Conservation (phyloP, 2,113 vertebrate species). For the Gallinago jamesoni region DNA sequence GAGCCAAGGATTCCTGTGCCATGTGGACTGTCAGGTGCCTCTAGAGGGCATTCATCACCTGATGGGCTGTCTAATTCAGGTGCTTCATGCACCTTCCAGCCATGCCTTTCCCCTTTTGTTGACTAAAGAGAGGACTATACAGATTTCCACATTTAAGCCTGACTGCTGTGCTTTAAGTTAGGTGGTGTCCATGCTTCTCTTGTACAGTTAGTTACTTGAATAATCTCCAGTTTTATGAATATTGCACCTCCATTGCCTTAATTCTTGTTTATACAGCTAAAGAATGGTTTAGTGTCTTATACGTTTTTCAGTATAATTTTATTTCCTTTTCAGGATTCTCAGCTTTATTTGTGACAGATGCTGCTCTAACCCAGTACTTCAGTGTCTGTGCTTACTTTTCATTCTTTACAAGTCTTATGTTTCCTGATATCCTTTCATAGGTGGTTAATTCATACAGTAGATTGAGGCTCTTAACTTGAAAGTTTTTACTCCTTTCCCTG, state of each 20-base stretch:
- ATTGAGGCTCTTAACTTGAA: neutral
- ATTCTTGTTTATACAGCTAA: neutral
- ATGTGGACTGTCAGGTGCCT: neutral
- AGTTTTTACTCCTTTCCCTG: neutral
- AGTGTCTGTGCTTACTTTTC: neutral
- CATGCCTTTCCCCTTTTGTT: neutral
- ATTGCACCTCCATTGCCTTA: neutral
- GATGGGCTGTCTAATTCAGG: neutral
- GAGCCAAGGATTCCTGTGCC: neutral
- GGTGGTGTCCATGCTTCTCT: neutral
- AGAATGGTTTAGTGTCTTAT: neutral
- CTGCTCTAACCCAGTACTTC: neutral
- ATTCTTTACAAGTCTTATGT: neutral
- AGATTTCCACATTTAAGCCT: neutral
- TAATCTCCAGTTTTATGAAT: neutral
- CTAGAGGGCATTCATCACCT: constrained; percentile 27
- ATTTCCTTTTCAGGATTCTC: neutral
- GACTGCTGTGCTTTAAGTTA: neutral
- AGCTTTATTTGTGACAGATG: neutral
- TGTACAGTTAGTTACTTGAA: neutral
- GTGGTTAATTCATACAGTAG: neutral
- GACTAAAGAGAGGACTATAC: neutral
- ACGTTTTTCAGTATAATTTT: neutral
- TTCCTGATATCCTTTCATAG: neutral
- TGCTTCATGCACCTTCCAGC: neutral